A percentile compares a stretch with the other conserved stretches of the same genome.
These are phyloP conservation scores for Amphilophus citrinellus DNA, from an alignment of 2,113 vertebrate species.

Conservation along the genomic window DNA sequence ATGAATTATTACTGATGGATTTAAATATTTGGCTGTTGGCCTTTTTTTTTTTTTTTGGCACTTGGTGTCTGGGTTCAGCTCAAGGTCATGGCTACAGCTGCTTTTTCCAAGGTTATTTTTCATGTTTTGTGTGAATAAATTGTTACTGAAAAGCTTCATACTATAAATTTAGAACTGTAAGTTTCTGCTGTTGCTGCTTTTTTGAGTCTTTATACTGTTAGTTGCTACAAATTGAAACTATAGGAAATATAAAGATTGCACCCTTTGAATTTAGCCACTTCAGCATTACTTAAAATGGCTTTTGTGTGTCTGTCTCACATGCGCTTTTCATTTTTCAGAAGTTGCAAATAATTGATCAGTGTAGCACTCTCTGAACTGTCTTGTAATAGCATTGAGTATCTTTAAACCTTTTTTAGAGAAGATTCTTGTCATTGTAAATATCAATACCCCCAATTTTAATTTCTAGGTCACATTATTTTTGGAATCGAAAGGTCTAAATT, in stretches of 20 bases:
- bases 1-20: conserved; percentile 36
- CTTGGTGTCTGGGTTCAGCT: not conserved
- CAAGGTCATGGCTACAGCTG: conserved; percentile 14
- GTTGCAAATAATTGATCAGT: not conserved
- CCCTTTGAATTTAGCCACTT: too few relatives aligned
- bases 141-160: not conserved
- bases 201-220: too few relatives aligned
- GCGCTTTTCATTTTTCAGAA: not conserved
- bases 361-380: not conserved
- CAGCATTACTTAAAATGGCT: too few relatives aligned
- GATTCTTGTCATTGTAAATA: not conserved
- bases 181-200: not conserved
- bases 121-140: not conserved
- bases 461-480: conserved; percentile 11
- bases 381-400: not conserved
- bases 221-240: too few relatives aligned
- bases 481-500: not conserved
- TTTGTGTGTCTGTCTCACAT: too few relatives aligned
- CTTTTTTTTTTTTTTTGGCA: not conserved
- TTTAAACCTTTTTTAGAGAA: not conserved
- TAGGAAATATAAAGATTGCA: too few relatives aligned
- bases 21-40: conserved; percentile 37
- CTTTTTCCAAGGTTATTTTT: conserved; percentile 15
- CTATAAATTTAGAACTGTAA: not conserved
- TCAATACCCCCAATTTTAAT: not conserved